A percentile compares a stretch with the other conserved stretches of the same genome.
Conservation (phyloP, 1,140 invertebrate genomes). For the Bombus picipes region DNA sequence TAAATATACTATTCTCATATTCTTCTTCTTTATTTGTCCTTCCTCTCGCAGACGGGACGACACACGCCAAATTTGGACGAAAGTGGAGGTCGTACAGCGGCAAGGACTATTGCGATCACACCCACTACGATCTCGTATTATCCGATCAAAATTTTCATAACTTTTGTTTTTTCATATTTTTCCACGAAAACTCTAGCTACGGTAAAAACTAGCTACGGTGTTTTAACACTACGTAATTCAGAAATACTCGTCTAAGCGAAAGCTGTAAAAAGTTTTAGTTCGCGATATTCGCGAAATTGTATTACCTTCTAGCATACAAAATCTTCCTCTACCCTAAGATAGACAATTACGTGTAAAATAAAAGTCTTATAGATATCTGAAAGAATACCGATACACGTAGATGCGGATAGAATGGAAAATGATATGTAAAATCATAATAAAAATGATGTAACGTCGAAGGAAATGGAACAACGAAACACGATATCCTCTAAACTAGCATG, state of each 20-base stretch:
- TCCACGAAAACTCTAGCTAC: too few species aligned
- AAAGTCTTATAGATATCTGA: too few species aligned
- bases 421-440: too few species aligned
- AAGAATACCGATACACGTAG: too few species aligned
- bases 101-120: background rate
- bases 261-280: background rate
- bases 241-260: fast-evolving
- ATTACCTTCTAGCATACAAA: fast-evolving
- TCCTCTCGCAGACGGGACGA: background rate
- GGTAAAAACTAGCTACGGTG: too few species aligned
- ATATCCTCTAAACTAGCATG: too few species aligned
- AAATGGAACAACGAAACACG: too few species aligned
- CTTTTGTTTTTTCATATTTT: background rate
- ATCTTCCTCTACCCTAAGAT: too few species aligned
- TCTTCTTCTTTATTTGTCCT: background rate
- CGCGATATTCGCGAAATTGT: too few species aligned
- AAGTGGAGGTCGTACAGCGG: background rate
- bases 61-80: background rate
- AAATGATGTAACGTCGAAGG: too few species aligned
- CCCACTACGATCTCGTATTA: background rate
- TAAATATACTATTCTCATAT: background rate
- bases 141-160: background rate
- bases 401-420: too few species aligned
- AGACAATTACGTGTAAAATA: too few species aligned
- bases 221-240: background rate